phyloP scores from a whole-genome alignment of 2,888 invertebrate genomes.

The Mesorhabditis spiculigera region DNA sequence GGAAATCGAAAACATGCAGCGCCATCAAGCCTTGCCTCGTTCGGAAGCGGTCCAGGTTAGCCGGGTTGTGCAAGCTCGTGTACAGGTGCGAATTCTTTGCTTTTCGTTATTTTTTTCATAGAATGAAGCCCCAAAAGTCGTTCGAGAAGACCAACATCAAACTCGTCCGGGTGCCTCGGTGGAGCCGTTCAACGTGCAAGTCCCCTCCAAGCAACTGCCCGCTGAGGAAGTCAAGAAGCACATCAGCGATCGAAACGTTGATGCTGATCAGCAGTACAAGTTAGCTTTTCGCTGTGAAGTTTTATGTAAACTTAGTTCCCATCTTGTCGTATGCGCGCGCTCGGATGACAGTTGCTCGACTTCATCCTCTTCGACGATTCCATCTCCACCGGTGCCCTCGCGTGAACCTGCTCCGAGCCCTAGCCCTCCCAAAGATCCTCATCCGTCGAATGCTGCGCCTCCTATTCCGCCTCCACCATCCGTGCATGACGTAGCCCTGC shows the following conservation, averaged over 20 bases:
- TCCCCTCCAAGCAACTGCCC: constrained; percentile 9
- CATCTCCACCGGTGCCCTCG: neutral
- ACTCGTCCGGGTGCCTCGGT: constrained; percentile 52
- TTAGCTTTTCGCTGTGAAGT: constrained; percentile 2
- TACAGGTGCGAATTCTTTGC: neutral
- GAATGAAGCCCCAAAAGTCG: neutral
- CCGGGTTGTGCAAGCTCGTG: neutral
- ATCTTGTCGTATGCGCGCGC: neutral
- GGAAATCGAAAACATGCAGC: neutral
- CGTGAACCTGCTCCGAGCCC: neutral
- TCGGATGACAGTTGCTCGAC: neutral
- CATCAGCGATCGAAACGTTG: neutral
- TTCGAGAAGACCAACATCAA: neutral
- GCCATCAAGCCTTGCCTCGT: neutral
- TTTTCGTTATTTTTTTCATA: too few species aligned
- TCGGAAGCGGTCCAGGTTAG: constrained; percentile 6
- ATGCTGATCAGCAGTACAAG: neutral
- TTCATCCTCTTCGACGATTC: neutral
- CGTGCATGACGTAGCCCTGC: neutral
- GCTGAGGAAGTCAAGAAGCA: constrained; percentile 6
- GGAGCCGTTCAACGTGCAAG: constrained; percentile 52
- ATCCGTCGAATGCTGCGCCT: constrained; percentile 17
- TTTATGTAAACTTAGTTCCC: neutral
- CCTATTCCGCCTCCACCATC: neutral
- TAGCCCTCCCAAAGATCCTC: constrained; percentile 28